Percentiles rank a stretch among this genome's conserved stretches.
phyloP scores from a whole-genome alignment of 30 jellyfish, hydroid and myxozoan genomes.

The Sanderia malayensis region DNA sequence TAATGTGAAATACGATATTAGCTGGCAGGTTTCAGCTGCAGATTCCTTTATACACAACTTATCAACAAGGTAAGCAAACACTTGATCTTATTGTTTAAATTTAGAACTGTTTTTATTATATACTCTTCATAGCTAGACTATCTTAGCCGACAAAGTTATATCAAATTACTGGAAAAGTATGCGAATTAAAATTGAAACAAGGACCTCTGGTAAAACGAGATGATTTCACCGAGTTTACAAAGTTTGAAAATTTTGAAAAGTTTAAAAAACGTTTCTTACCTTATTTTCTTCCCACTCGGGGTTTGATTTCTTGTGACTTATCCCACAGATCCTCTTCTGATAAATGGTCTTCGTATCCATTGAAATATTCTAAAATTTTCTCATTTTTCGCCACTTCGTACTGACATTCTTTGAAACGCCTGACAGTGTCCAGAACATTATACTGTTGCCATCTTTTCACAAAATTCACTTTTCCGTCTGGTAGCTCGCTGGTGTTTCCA shows the following conservation, averaged over 20 bases:
- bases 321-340: conserved; percentile 98
- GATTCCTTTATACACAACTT: too few species aligned
- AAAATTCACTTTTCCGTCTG: conserved; percentile 97
- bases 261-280: conserved; percentile 16
- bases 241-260: neutral
- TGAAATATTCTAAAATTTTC: conserved; percentile 71
- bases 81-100: too few species aligned
- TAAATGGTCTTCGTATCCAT: conserved; percentile 85
- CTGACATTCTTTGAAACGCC: conserved; percentile 81
- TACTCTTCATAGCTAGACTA: too few species aligned
- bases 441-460: conserved; percentile 98
- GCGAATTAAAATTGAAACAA: too few species aligned
- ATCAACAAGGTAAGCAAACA: too few species aligned
- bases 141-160: too few species aligned
- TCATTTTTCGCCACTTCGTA: conserved; percentile 77
- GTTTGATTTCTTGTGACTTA: conserved; percentile 71
- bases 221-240: too few species aligned
- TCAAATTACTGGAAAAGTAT: too few species aligned
- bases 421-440: conserved; percentile 81
- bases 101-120: too few species aligned
- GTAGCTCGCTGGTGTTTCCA: conserved; percentile 92
- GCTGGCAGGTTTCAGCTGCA: too few species aligned
- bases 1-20: too few species aligned
- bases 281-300: conserved; percentile 54
- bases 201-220: too few species aligned